These are phyloP conservation scores for Acanthurus tractus DNA, from an alignment of 2,797 vertebrate genomes.

Conservation along the genomic window DNA sequence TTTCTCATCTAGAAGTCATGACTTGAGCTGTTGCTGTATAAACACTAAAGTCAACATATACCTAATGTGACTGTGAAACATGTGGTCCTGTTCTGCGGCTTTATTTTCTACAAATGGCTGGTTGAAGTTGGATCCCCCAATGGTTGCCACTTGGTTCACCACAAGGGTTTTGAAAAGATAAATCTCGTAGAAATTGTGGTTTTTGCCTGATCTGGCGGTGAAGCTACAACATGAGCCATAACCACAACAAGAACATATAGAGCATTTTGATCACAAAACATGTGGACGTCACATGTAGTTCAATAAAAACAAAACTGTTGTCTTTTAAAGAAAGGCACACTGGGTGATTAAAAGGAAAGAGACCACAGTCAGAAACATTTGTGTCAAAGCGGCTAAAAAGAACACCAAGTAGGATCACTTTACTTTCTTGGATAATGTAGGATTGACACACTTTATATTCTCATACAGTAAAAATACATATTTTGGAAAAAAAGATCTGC, in stretches of 20 bases:
- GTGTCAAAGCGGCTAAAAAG: conserved; percentile 26
- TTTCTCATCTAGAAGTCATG: conserved; percentile 46
- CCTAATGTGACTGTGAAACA: conserved; percentile 65
- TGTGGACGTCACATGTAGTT: conserved; percentile 40
- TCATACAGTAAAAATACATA: conserved; percentile 29
- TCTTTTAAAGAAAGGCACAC: conserved; percentile 8
- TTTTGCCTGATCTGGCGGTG: conserved; percentile 57
- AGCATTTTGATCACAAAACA: conserved; percentile 48
- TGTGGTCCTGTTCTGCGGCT: conserved; percentile 71
- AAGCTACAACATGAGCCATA: conserved; percentile 52
- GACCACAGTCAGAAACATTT: conserved; percentile 26
- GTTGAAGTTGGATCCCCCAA: conserved; percentile 61
- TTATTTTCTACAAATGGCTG: conserved; percentile 64
- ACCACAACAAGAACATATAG: conserved; percentile 64
- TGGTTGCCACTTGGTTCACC: conserved; percentile 70
- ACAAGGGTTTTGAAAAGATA: conserved; percentile 70
- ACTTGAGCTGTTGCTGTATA: conserved; percentile 48
- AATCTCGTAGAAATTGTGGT: conserved; percentile 64
- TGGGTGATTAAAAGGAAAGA: conserved; percentile 3
- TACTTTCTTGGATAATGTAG: conserved; percentile 14
- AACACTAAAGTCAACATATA: conserved; percentile 58
- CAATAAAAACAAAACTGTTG: neutral
- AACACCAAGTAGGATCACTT: conserved; percentile 22
- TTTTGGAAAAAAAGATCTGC: conserved; percentile 6
- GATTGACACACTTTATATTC: neutral